Conservation (phyloP, 2,113 vertebrate genomes). For the Corythornis madagascariensis region DNA sequence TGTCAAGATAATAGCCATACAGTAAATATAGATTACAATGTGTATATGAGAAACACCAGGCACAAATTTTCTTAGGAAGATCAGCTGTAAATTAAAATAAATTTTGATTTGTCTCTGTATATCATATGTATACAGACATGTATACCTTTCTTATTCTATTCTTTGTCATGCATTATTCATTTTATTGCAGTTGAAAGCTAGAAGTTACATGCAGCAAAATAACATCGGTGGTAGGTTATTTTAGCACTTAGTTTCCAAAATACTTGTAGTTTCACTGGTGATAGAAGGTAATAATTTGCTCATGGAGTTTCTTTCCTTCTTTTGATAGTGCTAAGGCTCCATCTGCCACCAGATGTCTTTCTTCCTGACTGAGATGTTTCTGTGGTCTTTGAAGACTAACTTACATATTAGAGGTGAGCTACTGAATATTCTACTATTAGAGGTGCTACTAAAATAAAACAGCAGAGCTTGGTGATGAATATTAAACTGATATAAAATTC, state of each 20-base stretch:
- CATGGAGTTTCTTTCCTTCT: constrained; percentile 51
- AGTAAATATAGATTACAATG: not conserved
- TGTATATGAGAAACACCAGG: not conserved
- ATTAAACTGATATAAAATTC: not conserved
- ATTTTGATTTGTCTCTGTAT: not conserved
- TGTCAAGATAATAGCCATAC: not conserved
- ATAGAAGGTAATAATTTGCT: constrained; percentile 55
- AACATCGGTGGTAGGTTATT: not conserved
- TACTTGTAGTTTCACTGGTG: constrained; percentile 23
- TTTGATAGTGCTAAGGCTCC: constrained; percentile 72
- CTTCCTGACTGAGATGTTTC: constrained; percentile 92
- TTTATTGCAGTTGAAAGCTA: not conserved
- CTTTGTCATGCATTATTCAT: not conserved
- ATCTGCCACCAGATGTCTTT: constrained; percentile 89
- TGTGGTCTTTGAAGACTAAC: constrained; percentile 93
- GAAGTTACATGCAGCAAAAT: not conserved
- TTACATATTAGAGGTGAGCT: constrained; percentile 84
- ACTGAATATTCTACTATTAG: not conserved
- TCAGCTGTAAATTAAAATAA: not conserved
- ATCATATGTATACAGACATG: not conserved
- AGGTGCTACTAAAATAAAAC: not conserved
- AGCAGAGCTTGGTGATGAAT: constrained; percentile 5
- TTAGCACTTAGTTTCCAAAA: not conserved
- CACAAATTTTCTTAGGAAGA: not conserved
- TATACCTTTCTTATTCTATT: not conserved